Conservation (phyloP, 1,140 invertebrate genomes). For the Lordiphosa mommai region DNA sequence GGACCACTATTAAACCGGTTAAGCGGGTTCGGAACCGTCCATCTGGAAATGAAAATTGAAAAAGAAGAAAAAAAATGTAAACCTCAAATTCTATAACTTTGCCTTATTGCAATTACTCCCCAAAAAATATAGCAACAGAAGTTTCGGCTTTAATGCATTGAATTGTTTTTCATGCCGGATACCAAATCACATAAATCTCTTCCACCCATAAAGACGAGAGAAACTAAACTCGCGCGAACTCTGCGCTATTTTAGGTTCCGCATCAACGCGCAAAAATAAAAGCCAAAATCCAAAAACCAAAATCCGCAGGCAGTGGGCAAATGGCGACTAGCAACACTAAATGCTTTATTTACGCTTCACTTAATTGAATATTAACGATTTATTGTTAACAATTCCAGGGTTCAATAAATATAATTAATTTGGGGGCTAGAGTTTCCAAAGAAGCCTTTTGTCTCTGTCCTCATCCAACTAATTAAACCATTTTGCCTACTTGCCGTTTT, state of each 20-base stretch:
- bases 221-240: slow-evolving; percentile 1
- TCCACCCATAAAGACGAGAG: slow-evolving; percentile 8
- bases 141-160: neutral
- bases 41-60: no score
- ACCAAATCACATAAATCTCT: slow-evolving; percentile 36
- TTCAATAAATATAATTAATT: slow-evolving; percentile 16
- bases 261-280: slow-evolving; percentile 52
- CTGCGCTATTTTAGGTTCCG: slow-evolving; percentile 30
- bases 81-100: no score
- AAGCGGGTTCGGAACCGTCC: no score
- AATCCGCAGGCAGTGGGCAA: neutral
- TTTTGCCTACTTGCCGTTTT: slow-evolving; percentile 6
- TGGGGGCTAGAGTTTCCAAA: neutral
- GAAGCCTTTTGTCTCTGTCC: neutral
- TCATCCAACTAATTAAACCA: slow-evolving; percentile 39
- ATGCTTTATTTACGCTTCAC: slow-evolving; percentile 46
- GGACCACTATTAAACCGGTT: no score
- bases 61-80: no score
- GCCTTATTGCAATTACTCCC: no score
- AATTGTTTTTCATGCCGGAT: slow-evolving; percentile 19
- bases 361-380: slow-evolving; percentile 61
- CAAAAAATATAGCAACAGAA: no score
- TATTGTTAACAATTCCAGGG: slow-evolving; percentile 46
- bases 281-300: slow-evolving; percentile 19
- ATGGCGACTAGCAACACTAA: neutral